Evolutionary conservation across 1,140 invertebrate genomes (phyloP).

Genomic region (Drosophila tsacasi): DNA sequence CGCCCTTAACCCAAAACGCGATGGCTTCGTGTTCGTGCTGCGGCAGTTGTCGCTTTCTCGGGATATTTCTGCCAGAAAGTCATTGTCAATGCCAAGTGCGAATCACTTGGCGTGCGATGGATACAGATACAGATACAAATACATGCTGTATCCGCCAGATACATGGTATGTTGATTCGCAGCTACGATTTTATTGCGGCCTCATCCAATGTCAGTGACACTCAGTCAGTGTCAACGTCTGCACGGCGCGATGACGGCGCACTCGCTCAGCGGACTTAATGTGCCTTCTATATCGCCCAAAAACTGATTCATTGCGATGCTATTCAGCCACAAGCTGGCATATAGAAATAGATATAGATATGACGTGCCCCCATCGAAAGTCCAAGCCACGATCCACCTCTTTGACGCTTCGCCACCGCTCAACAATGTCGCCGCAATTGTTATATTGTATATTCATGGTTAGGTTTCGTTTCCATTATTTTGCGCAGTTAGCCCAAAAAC

Average conservation of each 20-base stretch:
- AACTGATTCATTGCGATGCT: constrained; percentile 40
- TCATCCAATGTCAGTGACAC: constrained; percentile 77
- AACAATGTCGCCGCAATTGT: constrained; percentile 50
- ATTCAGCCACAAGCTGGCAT: constrained; percentile 17
- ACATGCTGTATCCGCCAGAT: constrained; percentile 24
- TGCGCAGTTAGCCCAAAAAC: constrained; percentile 48
- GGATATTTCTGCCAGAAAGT: constrained; percentile 55
- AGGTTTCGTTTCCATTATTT: constrained; percentile 36
- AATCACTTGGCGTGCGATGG: constrained; percentile 67
- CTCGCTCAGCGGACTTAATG: constrained; percentile 40
- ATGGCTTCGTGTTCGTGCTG: not conserved
- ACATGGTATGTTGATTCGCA: constrained; percentile 38
- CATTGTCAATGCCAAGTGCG: constrained; percentile 82
- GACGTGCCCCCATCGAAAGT: constrained; percentile 42
- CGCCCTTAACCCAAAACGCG: not conserved
- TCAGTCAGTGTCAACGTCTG: constrained; percentile 59
- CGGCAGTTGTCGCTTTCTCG: constrained; percentile 37
- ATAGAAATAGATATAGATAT: constrained; percentile 33
- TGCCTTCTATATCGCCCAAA: constrained; percentile 16
- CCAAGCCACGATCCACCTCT: constrained; percentile 27
- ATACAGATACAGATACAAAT: constrained; percentile 20
- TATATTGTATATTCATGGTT: constrained; percentile 5
- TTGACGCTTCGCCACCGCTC: constrained; percentile 12
- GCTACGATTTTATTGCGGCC: constrained; percentile 49
- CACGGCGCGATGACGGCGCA: constrained; percentile 54